Conservation (phyloP, 2,888 invertebrate genomes). For the Sphecodes monilicornis region DNA sequence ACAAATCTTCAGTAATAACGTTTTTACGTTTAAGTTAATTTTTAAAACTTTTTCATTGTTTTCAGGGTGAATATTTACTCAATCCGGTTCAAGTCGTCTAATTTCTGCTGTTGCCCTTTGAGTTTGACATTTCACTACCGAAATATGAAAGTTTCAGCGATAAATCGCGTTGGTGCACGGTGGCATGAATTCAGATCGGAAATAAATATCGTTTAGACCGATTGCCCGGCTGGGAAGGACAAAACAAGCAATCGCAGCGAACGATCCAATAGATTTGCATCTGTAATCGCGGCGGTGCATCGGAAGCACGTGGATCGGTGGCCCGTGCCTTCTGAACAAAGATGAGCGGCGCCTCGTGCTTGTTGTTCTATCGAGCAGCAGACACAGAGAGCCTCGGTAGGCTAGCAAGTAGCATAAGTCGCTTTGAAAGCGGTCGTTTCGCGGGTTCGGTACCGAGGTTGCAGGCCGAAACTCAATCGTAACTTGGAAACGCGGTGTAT, state of each 20-base stretch:
- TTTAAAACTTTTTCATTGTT: too few relatives aligned
- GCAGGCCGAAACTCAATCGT: slow-evolving; percentile 61
- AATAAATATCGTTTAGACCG: slow-evolving; percentile 23
- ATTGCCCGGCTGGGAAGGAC: neutral
- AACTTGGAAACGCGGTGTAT: slow-evolving; percentile 63
- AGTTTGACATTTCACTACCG: neutral
- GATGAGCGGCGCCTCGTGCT: neutral
- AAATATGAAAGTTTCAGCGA: neutral
- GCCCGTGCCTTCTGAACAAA: neutral
- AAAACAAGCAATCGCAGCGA: neutral
- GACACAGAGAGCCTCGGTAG: slow-evolving; percentile 9
- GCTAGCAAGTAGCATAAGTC: slow-evolving; percentile 20
- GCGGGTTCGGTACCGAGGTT: slow-evolving; percentile 59
- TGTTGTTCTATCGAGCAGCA: neutral
- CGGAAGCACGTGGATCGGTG: slow-evolving; percentile 9
- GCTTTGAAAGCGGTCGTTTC: slow-evolving; percentile 29
- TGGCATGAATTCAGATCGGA: neutral
- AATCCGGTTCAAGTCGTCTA: neutral
- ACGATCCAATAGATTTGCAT: slow-evolving; percentile 34
- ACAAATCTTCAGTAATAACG: too few relatives aligned
- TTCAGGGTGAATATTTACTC: too few relatives aligned
- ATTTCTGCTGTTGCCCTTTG: neutral
- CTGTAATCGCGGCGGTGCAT: slow-evolving; percentile 29
- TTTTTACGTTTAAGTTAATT: too few relatives aligned
- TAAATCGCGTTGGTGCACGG: neutral